Evolutionary conservation across 2,797 vertebrate genomes (phyloP), one percentile per base, ranked within the genome.

Genomic region (Smutsia gigantea): DNA sequence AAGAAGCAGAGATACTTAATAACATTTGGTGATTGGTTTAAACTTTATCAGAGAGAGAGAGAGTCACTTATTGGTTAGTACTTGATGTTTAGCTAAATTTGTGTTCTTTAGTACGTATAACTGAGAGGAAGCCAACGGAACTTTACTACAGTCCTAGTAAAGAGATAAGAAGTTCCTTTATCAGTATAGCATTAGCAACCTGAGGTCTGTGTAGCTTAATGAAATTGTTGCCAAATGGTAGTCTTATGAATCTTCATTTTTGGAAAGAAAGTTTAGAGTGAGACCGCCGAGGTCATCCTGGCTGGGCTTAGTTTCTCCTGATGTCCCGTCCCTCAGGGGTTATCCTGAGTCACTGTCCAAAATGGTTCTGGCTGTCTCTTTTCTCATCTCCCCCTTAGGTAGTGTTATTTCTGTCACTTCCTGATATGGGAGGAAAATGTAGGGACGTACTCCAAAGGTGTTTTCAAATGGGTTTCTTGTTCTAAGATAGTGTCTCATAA

Each of bases 231-330:
- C 23, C 61, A 93, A 29, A 71, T 91, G 68, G 9, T 74, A 68
- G 61, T 91, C 17, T 93, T 89, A 71, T 37, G 91, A 81, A 71
- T 84, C 72, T 66, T 90, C 51, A 93, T 61, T 89, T 96, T 86
- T 82, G 19, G 39, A 92, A 94, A 95, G 39, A 89, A 81, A 5
- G 4, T n/a, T 81, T 78, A 88, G 46, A 34, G 39, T 53, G 18
- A 91, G 51, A 15, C 68, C 34, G 34, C 31, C 66, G n/a, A 51
- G 14, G 15, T 75, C 53, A 55, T 74, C 37, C 10, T 61, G 57
- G 37, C 13, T 85, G 19, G 49, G 19, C 21, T 90, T 64, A 77
- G 49, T 89, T 89, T 4, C n/a, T 85, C 42, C 17, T 27, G 31
- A 46, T 78, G 18, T 42, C 31, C 49, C 15, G 18, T 94, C 46